Base-by-base conservation (phyloP, 2,888 invertebrate genomes). In the Agrilus biguttatus region DNA sequence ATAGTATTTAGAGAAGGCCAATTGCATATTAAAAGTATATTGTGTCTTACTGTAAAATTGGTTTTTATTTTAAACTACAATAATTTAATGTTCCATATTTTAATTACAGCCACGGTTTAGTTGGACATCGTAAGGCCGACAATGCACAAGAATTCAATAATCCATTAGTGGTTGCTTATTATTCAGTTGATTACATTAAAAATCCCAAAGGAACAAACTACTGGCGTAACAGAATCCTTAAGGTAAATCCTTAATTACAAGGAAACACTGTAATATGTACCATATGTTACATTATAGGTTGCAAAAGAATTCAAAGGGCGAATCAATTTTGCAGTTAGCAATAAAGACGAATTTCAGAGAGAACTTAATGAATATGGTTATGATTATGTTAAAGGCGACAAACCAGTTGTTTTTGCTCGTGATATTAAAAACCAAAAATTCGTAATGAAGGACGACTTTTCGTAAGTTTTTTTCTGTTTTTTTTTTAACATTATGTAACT, bases 151-250 rank as follows among this genome's bases (percentile, higher is more conserved):
- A 95, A 57, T 97, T 97, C 73, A 76, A 75, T 55, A 83, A 83
- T 60, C 97, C 98, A 2, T 67, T 92, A 48, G 76, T 97, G 36
- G 82, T 91, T 42, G 96, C 87, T 23, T 98, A 90, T 69, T 99
- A 83, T 67, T 76, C 74, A 53, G 93, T 98, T 10, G 97, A 99
- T 68, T 98, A 98, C 60, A 76, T 81, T 23, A 97, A 95, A 72
- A 97, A 98, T 67, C 75, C 84, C 19, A 99, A 99, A 69, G 97
- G 92, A 39, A 95, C 96, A 41, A 96, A 98, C 71, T 98, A 98
- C 74, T 98, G 97, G 96, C 83, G 95, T 57, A 96, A 96, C 70
- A 80, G 96, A 52, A 81, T 96, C 40, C 76, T 96, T 55, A 96
- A 96, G 71, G 80, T 77, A 56, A 32, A 14, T 33, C 10, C 3